Conservation (phyloP, 2,888 invertebrate species). For the Conops quadrifasciatus region DNA sequence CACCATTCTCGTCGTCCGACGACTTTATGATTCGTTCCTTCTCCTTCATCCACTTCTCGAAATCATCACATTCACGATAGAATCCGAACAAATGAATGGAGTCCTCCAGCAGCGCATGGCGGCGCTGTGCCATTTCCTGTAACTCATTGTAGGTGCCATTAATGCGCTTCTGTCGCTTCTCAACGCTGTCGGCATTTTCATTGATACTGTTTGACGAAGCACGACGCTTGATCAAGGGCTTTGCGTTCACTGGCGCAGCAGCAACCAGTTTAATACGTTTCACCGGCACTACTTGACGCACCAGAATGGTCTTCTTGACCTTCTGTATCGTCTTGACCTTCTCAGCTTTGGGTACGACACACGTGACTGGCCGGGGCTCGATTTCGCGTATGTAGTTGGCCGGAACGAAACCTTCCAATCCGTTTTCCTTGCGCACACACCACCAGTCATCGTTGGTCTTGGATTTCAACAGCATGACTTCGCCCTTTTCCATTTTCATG, state of each 20-base stretch:
- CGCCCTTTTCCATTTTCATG: slow-evolving; percentile 90
- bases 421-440: slow-evolving; percentile 93
- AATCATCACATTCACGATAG: slow-evolving; percentile 96
- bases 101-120: slow-evolving; percentile 88
- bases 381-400: slow-evolving; percentile 95
- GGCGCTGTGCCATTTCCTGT: slow-evolving; percentile 78
- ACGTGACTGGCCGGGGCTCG: slow-evolving; percentile 83
- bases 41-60: slow-evolving; percentile 97
- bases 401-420: slow-evolving; percentile 96
- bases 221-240: slow-evolving; percentile 64
- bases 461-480: slow-evolving; percentile 88
- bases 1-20: slow-evolving; percentile 82
- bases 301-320: slow-evolving; percentile 89
- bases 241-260: slow-evolving; percentile 57
- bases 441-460: slow-evolving; percentile 99
- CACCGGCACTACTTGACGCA: slow-evolving; percentile 85
- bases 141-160: slow-evolving; percentile 84
- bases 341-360: slow-evolving; percentile 86
- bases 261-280: slow-evolving; percentile 69
- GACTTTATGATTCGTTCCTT: slow-evolving; percentile 87
- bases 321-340: slow-evolving; percentile 84
- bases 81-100: slow-evolving; percentile 92
- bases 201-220: slow-evolving; percentile 63
- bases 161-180: slow-evolving; percentile 80
- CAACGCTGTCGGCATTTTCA: slow-evolving; percentile 78